Evolutionary conservation across 2,113 vertebrate species (phyloP).

Genomic region (Athene cunicularia): DNA sequence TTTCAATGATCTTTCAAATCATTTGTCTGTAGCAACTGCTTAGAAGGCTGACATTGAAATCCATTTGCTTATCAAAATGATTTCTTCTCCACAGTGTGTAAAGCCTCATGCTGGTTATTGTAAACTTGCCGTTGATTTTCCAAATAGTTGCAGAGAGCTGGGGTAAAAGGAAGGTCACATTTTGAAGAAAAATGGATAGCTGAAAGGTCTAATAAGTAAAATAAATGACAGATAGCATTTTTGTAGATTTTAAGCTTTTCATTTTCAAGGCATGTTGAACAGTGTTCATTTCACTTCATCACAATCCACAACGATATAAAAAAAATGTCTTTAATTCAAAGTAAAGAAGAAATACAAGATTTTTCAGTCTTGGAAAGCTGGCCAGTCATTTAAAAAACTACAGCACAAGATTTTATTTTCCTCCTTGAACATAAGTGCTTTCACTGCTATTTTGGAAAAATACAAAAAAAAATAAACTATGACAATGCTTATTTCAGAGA

Average conservation of each 20-base stretch:
- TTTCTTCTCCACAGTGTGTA: slow-evolving; percentile 12
- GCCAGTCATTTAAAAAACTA: neutral
- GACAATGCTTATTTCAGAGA: neutral
- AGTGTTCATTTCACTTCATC: slow-evolving; percentile 13
- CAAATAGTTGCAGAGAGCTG: neutral
- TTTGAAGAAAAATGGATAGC: slow-evolving; percentile 6
- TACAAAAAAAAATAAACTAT: neutral
- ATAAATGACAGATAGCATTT: neutral
- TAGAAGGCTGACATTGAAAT: slow-evolving; percentile 5
- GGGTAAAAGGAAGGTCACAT: slow-evolving; percentile 42
- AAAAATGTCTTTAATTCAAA: neutral
- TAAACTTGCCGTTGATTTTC: slow-evolving; percentile 52
- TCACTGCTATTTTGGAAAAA: neutral
- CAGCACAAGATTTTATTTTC: neutral
- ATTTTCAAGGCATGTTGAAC: neutral
- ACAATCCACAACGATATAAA: neutral
- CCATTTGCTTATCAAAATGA: slow-evolving; percentile 48
- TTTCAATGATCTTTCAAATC: slow-evolving; percentile 17
- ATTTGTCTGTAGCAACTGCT: slow-evolving; percentile 23
- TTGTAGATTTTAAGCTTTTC: neutral
- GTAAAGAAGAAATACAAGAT: neutral
- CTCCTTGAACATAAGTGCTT: neutral
- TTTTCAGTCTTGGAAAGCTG: neutral
- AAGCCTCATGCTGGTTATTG: slow-evolving; percentile 4
- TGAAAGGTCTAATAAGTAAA: slow-evolving; percentile 7